Conservation (phyloP, 2,888 invertebrate species). For the Limnephilus lunatus region DNA sequence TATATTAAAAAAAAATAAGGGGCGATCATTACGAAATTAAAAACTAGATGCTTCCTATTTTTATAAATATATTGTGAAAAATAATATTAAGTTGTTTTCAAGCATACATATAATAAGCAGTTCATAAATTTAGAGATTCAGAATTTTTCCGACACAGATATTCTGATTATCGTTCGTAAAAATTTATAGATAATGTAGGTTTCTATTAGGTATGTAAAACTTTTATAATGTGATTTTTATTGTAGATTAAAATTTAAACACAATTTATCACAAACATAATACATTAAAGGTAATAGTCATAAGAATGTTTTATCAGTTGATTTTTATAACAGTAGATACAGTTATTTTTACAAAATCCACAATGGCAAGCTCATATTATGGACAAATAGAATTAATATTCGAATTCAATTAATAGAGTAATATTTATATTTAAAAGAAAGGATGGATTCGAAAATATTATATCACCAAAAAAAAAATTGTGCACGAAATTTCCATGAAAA, state of each 20-base stretch:
- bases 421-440: not conserved
- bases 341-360: conserved; percentile 11
- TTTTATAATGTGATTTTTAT: not conserved
- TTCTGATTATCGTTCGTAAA: not conserved
- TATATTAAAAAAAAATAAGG: no score
- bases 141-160: not conserved
- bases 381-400: conserved; percentile 8
- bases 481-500: not conserved
- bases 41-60: no score
- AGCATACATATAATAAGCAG: not conserved
- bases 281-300: conserved; percentile 23
- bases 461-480: not conserved
- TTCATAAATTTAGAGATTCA: not conserved
- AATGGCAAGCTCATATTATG: conserved; percentile 30
- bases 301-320: conserved; percentile 12
- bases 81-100: not conserved
- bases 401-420: not conserved
- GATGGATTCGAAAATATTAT: not conserved
- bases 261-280: conserved; percentile 24
- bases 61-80: not conserved
- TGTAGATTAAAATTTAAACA: not conserved
- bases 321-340: not conserved
- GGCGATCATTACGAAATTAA: no score
- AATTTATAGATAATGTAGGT: not conserved
- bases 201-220: not conserved